phyloP scores from a whole-genome alignment of 2,888 invertebrate species.

The Campaea margaritaria region DNA sequence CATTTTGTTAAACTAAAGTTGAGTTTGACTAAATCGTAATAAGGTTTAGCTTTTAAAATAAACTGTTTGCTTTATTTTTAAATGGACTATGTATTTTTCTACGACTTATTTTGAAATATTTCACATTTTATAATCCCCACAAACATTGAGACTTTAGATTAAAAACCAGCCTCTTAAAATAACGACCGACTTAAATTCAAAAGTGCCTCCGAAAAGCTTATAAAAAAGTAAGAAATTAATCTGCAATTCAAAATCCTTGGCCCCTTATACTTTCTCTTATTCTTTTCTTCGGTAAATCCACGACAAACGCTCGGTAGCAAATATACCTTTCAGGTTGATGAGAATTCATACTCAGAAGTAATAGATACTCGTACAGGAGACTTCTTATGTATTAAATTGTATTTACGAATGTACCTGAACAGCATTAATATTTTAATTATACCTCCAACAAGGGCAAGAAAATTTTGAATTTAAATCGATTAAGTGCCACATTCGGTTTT shows the following conservation, averaged over 20 bases:
- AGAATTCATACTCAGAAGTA: slow-evolving; percentile 35
- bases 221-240: slow-evolving; percentile 75
- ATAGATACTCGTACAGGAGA: slow-evolving; percentile 9
- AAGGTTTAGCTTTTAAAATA: neutral
- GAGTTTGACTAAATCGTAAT: slow-evolving; percentile 7
- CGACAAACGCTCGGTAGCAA: slow-evolving; percentile 51
- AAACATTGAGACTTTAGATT: slow-evolving; percentile 55
- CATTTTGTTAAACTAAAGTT: too few relatives aligned
- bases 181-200: slow-evolving; percentile 65
- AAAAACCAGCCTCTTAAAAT: slow-evolving; percentile 53
- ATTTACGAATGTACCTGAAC: neutral
- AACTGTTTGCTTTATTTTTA: neutral
- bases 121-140: slow-evolving; percentile 26
- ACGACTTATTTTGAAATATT: neutral
- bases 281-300: slow-evolving; percentile 56
- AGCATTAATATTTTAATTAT: neutral
- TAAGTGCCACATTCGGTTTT: slow-evolving; percentile 28
- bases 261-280: slow-evolving; percentile 60
- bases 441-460: neutral
- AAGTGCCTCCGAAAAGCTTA: slow-evolving; percentile 67
- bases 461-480: slow-evolving; percentile 25
- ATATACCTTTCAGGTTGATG: slow-evolving; percentile 38
- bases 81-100: neutral
- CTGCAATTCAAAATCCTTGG: slow-evolving; percentile 74
- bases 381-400: neutral